Conservation (phyloP, 2,888 invertebrate genomes). For the Acronicta leporina region DNA sequence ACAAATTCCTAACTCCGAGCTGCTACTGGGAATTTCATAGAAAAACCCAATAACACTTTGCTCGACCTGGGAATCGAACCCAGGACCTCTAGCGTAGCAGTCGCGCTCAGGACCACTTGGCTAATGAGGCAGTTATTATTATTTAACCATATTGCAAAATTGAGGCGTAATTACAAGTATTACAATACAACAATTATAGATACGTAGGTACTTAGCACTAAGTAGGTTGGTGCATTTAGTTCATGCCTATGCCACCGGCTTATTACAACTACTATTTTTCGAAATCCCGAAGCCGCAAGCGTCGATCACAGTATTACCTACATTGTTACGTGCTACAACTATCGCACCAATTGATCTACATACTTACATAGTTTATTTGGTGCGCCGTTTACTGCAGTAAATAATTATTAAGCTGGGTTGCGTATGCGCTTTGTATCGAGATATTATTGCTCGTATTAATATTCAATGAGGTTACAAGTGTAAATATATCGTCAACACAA, state of each 20-base stretch:
- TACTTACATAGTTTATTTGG: slow-evolving; percentile 55
- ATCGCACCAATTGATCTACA: slow-evolving; percentile 60
- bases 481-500: slow-evolving; percentile 13
- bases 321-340: slow-evolving; percentile 53
- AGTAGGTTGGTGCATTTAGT: too few species aligned
- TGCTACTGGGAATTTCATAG: too few species aligned
- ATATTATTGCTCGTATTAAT: slow-evolving; percentile 46
- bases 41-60: too few species aligned
- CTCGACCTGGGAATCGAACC: too few species aligned
- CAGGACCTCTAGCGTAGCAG: too few species aligned
- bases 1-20: too few species aligned
- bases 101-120: too few species aligned
- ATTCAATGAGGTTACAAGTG: slow-evolving; percentile 47
- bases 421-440: slow-evolving; percentile 47
- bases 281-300: slow-evolving; percentile 47
- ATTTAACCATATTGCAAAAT: too few species aligned
- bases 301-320: slow-evolving; percentile 42
- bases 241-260: slow-evolving; percentile 8
- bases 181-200: too few species aligned
- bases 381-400: slow-evolving; percentile 51
- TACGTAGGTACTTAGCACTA: too few species aligned
- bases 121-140: too few species aligned
- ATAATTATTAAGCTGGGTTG: slow-evolving; percentile 57
- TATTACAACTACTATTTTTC: slow-evolving; percentile 42
- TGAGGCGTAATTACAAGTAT: too few species aligned